Evolutionary conservation across 2,113 vertebrate species (phyloP).

Genomic region (Accipiter virgatus): DNA sequence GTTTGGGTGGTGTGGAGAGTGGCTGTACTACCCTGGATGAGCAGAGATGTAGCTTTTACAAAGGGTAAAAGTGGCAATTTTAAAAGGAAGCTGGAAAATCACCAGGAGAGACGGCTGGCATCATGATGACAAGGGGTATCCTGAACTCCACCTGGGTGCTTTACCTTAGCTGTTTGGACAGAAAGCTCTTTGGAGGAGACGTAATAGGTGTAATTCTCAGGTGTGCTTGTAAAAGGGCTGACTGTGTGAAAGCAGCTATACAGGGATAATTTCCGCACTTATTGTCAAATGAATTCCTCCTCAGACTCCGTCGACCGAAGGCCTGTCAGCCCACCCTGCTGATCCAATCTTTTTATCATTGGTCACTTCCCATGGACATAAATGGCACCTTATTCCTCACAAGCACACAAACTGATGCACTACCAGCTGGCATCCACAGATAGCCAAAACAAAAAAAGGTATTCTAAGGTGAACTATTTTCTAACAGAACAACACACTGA

Average conservation of each 20-base stretch:
- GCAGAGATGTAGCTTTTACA: neutral
- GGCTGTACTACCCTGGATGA: neutral
- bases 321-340: neutral
- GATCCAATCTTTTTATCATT: neutral
- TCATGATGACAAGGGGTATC: neutral
- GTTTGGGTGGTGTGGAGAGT: neutral
- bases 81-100: neutral
- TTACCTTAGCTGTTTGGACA: neutral
- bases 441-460: neutral
- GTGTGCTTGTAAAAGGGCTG: neutral
- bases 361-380: neutral
- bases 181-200: neutral
- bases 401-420: neutral
- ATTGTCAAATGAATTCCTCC: neutral
- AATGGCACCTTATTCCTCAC: neutral
- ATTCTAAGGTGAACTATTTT: neutral
- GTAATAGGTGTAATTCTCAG: neutral
- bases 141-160: neutral
- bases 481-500: neutral
- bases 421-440: neutral
- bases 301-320: neutral
- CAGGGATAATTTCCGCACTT: neutral
- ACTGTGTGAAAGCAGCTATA: neutral
- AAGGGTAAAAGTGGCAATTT: neutral
- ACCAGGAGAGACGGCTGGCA: neutral